Base-by-base conservation (phyloP, 2,797 vertebrate genomes). In the Heterohyrax brucei region DNA sequence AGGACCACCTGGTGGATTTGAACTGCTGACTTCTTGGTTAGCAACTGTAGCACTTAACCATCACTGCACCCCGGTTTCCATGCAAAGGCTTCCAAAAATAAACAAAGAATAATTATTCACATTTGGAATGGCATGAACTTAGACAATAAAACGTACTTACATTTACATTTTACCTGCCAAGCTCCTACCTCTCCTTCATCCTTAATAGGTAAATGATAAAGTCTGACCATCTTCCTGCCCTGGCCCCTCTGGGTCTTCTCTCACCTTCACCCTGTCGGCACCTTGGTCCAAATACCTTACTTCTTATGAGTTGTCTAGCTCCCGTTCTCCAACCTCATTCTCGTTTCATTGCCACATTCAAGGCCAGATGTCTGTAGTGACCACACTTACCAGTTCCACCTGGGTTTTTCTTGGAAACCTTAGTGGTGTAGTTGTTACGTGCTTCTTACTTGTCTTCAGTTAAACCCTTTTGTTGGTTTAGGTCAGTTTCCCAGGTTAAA, bases 221-320 rank as follows among this genome's bases (percentile, higher is more conserved):
- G 53, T 33, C 48, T 28, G 73, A 66, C n/a, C 33, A 14, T 59
- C 33, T 64, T 80, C 48, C 44, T 56, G n/a, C 4, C 26, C 64
- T 28, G 64, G 0, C 26, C 18, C 61, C 5, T 14, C 46, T 3
- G 24, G 6, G 12, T 14, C 28, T 59, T 77, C 33, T 3, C 0
- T 61, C 59, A 21, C 28, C 64, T 28, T 33, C 18, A 22, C 30
- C 28, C 26, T 13, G 30, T 46, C 21, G 10, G 22, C 59, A 39
- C 5, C 3, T 53, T 50, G 64, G 61, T n/a, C 12, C 33, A 44
- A 6, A 21, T 10, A 7, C 30, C 21, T 59, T 30, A 14, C 16
- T 30, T 39, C 10, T 1, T 4, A 10, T 44, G 1, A 44, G 24
- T 50, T 4, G 0, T 46, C 75, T 46, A n/a, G 2, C 16, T 5